Conservation (phyloP, 2,888 invertebrate species). For the Lepidonotus clava region DNA sequence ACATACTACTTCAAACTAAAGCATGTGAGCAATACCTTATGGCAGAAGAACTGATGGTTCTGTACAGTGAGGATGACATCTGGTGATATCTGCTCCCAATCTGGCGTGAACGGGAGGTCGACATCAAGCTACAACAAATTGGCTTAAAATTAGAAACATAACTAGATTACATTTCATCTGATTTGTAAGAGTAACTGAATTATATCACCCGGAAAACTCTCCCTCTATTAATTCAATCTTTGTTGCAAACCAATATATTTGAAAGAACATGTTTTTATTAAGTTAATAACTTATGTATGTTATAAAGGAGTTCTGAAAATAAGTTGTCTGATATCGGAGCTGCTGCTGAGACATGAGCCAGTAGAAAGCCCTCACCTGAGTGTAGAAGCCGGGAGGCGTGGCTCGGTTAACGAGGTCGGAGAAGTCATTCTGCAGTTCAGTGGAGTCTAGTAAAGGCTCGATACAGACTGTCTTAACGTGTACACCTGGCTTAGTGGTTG, state of each 20-base stretch:
- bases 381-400: slow-evolving; percentile 77
- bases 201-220: no score
- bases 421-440: slow-evolving; percentile 78
- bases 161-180: no score
- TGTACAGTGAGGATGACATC: slow-evolving; percentile 81
- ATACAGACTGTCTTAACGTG: slow-evolving; percentile 80
- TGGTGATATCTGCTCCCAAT: slow-evolving; percentile 74
- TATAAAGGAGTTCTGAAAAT: no score
- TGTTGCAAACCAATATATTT: no score
- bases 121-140: slow-evolving; percentile 62
- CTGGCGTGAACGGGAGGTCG: slow-evolving; percentile 80
- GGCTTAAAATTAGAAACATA: not conserved
- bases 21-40: slow-evolving; percentile 75
- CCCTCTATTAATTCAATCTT: no score
- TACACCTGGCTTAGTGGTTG: slow-evolving; percentile 77
- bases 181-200: no score
- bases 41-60: slow-evolving; percentile 80
- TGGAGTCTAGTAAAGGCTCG: slow-evolving; percentile 75
- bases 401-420: slow-evolving; percentile 80
- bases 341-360: no score
- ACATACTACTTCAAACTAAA: not conserved
- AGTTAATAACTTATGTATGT: no score
- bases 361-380: slow-evolving; percentile 62
- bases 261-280: no score
- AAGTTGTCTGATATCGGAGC: no score